Evolutionary conservation across 2,888 invertebrate species (phyloP).

Genomic region (Polymixis flavicincta): DNA sequence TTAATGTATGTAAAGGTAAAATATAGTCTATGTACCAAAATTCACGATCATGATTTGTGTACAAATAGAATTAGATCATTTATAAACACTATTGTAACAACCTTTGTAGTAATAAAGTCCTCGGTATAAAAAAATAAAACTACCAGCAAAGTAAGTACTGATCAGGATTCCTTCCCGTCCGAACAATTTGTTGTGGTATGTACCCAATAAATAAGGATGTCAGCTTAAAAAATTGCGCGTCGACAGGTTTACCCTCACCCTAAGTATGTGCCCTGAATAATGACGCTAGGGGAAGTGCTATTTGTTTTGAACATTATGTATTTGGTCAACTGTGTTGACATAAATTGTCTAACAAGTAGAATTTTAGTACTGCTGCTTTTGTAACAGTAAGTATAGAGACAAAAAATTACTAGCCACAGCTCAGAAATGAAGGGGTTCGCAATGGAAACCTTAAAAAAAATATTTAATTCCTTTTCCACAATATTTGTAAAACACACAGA

Average conservation of each 20-base stretch:
- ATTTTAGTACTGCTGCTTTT: not conserved
- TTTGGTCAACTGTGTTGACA: not conserved
- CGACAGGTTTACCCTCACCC: conserved; percentile 13
- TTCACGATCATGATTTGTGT: no score
- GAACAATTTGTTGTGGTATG: conserved; percentile 6
- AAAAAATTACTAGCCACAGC: no score
- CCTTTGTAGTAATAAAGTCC: no score
- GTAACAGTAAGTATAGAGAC: not conserved
- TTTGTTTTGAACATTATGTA: conserved; percentile 14
- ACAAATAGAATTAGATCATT: no score
- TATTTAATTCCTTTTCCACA: no score
- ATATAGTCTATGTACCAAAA: no score
- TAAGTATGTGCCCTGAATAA: conserved; percentile 37
- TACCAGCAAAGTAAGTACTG: not conserved
- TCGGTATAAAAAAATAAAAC: no score
- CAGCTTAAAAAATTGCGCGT: conserved; percentile 32
- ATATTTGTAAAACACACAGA: no score
- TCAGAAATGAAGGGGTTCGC: no score
- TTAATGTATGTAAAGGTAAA: no score
- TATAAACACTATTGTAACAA: no score
- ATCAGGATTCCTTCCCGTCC: conserved; percentile 1
- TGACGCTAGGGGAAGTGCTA: conserved; percentile 11
- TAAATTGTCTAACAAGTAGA: not conserved
- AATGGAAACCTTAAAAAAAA: no score
- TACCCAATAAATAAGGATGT: conserved; percentile 39